Percentiles rank a stretch among this genome's conserved stretches.
These are phyloP conservation scores for Urocolius indicus DNA, from an alignment of 2,113 vertebrate species.

Conservation along the genomic window DNA sequence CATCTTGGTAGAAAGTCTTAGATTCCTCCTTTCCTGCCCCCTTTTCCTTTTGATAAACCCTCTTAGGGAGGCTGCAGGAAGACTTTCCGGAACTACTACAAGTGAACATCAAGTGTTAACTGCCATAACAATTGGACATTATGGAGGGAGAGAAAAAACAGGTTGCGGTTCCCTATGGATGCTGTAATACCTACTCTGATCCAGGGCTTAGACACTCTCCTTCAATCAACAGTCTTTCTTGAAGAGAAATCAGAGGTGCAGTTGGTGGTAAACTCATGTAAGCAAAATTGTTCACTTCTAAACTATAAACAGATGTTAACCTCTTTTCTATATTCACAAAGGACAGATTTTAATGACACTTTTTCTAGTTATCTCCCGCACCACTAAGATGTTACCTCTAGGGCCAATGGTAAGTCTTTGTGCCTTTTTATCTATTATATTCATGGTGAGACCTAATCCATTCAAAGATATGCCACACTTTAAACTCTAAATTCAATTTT, in stretches of 20 bases:
- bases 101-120: rapidly evolving
- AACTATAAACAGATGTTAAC: not conserved
- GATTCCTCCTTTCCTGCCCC: not conserved
- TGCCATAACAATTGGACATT: not conserved
- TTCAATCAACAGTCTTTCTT: not conserved
- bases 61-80: not conserved
- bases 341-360: not conserved
- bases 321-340: not conserved
- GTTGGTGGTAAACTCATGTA: not conserved
- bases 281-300: not conserved
- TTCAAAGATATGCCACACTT: not conserved
- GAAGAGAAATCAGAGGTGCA: not conserved
- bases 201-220: not conserved
- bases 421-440: not conserved
- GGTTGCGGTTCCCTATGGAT: rapidly evolving
- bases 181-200: not conserved
- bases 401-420: not conserved
- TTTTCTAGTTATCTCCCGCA: not conserved
- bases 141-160: not conserved
- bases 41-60: not conserved
- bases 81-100: not conserved
- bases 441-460: not conserved
- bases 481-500: not conserved
- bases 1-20: not conserved
- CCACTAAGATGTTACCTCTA: not conserved